These are phyloP conservation scores for Prietella phreatophila DNA, from an alignment of 2,113 vertebrate genomes.

Conservation along the genomic window DNA sequence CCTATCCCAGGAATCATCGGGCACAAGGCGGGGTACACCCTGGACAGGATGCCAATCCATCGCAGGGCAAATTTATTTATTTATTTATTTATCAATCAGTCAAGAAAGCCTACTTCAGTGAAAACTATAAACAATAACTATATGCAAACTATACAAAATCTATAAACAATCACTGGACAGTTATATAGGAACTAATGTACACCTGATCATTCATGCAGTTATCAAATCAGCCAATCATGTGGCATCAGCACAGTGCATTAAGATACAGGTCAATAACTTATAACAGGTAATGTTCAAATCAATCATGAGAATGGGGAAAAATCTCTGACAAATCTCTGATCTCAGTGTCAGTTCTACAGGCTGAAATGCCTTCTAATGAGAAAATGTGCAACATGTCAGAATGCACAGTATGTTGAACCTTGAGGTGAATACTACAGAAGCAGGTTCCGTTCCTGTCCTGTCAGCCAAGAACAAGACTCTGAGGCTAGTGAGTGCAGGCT, in stretches of 20 bases:
- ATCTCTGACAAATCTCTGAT: neutral
- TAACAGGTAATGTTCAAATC: neutral
- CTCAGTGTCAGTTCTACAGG: neutral
- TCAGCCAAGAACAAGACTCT: neutral
- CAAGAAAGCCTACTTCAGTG: no score
- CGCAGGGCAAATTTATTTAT: no score
- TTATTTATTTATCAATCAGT: no score
- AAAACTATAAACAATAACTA: neutral
- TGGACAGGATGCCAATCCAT: no score
- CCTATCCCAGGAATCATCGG: no score
- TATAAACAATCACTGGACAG: neutral
- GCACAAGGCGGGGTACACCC: no score
- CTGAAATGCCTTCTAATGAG: neutral
- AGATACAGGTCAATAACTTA: neutral
- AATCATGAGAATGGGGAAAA: neutral
- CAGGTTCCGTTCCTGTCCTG: neutral
- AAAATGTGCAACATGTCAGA: neutral
- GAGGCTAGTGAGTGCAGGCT: neutral
- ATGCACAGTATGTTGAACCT: neutral
- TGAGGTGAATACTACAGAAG: neutral
- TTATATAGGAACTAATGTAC: neutral
- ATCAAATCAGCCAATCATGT: neutral
- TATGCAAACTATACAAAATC: no score
- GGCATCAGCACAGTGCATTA: neutral
- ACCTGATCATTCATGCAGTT: neutral